phyloP scores from a whole-genome alignment of 2,888 invertebrate species.

The Megamerina dolium region DNA sequence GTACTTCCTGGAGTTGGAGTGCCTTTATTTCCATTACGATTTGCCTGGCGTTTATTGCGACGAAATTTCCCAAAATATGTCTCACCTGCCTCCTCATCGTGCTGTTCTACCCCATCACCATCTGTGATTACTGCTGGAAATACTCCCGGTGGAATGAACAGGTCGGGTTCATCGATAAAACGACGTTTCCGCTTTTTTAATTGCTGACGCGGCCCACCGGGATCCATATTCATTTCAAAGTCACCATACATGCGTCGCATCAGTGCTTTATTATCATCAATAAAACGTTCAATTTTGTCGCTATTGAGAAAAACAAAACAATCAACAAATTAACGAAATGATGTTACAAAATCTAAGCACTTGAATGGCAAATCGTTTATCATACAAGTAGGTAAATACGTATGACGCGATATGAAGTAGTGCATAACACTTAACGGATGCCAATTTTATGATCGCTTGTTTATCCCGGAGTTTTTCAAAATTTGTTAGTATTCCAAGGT shows the following conservation, averaged over 20 bases:
- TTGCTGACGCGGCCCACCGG: slow-evolving; percentile 52
- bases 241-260: slow-evolving; percentile 93
- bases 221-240: slow-evolving; percentile 61
- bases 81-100: slow-evolving; percentile 50
- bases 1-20: slow-evolving; percentile 11
- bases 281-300: slow-evolving; percentile 84
- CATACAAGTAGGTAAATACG: too few species aligned
- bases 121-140: slow-evolving; percentile 54
- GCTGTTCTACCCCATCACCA: slow-evolving; percentile 43
- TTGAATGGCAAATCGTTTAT: too few species aligned
- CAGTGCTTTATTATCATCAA: slow-evolving; percentile 89
- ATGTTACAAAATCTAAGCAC: too few species aligned
- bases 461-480: too few species aligned
- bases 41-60: slow-evolving; percentile 54
- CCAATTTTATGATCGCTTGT: too few species aligned
- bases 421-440: too few species aligned
- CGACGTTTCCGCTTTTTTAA: slow-evolving; percentile 44
- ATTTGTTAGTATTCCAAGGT: too few species aligned
- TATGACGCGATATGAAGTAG: too few species aligned
- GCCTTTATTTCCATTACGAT: slow-evolving; percentile 22
- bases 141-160: slow-evolving; percentile 51
- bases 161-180: slow-evolving; percentile 46
- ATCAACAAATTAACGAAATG: slow-evolving; percentile 1
- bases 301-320: slow-evolving; percentile 52
- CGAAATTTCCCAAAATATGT: slow-evolving; percentile 54